phyloP scores from a whole-genome alignment of 2,113 vertebrate genomes.

The Chaetops frenatus region DNA sequence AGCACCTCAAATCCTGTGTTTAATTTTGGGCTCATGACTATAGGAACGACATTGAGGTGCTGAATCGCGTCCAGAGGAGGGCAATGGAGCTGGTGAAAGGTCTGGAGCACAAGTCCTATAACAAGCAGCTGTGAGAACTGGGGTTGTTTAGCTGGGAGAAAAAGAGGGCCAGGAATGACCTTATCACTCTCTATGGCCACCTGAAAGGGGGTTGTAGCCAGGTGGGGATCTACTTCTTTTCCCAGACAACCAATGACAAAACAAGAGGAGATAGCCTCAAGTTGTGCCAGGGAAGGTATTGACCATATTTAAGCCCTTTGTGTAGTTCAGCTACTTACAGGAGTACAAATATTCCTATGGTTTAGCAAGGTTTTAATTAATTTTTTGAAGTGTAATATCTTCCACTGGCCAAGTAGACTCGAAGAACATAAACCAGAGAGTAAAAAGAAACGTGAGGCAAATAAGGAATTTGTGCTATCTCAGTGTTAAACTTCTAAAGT shows the following conservation, averaged over 20 bases:
- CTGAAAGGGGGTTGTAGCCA: neutral
- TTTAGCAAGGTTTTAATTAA: neutral
- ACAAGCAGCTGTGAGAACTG: neutral
- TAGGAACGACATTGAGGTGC: neutral
- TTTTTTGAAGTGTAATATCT: neutral
- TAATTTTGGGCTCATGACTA: neutral
- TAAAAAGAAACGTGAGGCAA: neutral
- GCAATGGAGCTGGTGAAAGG: neutral
- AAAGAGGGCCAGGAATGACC: accelerated
- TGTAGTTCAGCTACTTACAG: neutral
- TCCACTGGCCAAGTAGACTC: neutral
- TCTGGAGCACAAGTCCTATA: neutral
- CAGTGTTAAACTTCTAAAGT: neutral
- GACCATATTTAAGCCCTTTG: neutral
- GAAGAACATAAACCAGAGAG: neutral
- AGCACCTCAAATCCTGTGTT: neutral
- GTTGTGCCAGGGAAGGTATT: neutral
- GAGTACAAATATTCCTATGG: neutral
- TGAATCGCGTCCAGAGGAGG: neutral
- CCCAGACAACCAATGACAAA: accelerated
- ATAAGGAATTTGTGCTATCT: neutral
- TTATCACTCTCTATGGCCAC: neutral
- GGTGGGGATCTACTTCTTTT: neutral
- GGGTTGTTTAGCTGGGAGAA: neutral
- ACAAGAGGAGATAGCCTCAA: neutral